Conservation (phyloP, 2,797 vertebrate species). For the Paratrypauchen microcephalus region DNA sequence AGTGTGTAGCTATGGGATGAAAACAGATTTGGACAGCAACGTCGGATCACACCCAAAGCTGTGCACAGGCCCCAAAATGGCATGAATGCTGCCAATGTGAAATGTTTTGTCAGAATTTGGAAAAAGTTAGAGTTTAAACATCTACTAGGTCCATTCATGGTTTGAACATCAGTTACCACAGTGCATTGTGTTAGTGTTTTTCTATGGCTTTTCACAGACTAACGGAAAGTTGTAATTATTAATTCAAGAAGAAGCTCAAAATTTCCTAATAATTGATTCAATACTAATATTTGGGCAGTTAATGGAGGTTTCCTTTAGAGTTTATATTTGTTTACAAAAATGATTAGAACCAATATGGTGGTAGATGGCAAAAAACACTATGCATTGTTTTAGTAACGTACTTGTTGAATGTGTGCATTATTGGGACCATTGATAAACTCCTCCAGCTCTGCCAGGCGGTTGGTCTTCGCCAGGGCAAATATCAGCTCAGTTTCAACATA, state of each 20-base stretch:
- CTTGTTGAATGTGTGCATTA: constrained; percentile 98
- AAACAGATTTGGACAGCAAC: too few relatives aligned
- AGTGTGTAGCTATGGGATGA: neutral
- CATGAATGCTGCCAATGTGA: neutral
- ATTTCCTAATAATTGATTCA: too few relatives aligned
- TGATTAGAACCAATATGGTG: too few relatives aligned
- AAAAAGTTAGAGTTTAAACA: neutral
- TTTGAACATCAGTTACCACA: neutral
- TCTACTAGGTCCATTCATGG: neutral
- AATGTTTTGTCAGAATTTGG: neutral
- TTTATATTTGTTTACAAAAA: neutral
- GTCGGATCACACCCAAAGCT: neutral
- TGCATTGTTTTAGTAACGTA: constrained; percentile 56
- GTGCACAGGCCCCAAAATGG: neutral
- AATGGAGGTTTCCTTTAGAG: too few relatives aligned
- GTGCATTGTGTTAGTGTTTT: too few relatives aligned
- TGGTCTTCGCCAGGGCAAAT: constrained; percentile 94
- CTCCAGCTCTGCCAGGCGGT: constrained; percentile 91
- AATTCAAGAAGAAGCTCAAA: too few relatives aligned
- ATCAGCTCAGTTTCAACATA: constrained; percentile 93
- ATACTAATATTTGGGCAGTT: neutral
- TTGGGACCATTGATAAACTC: constrained; percentile 99
- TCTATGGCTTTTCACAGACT: too few relatives aligned
- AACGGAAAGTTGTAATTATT: too few relatives aligned
- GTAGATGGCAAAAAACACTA: neutral